Evolutionary conservation across 2,888 invertebrate species (phyloP), one percentile per base, ranked within the genome.

Genomic region (Amorpha juglandis): DNA sequence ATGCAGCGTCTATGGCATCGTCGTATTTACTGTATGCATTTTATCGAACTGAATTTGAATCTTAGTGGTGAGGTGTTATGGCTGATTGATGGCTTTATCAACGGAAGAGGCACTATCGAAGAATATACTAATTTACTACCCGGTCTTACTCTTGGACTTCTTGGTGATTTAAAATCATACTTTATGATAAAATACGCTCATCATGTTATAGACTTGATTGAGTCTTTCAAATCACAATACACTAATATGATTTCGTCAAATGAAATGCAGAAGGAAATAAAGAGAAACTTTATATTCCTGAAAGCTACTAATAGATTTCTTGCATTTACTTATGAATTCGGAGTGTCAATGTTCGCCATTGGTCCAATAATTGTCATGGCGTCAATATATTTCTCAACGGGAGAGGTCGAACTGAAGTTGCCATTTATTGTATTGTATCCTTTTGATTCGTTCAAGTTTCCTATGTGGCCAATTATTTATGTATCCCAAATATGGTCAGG

Each of bases 361-460:
- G 78, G 78, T 0, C 84, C 86, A 0, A 50, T 82, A 14, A 6
- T 77, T 9, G 63, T 81, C 8, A 73, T 72, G 52, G 70, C 66
- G 45, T 68, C 73, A 12, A 65, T 71, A 42, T 88, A 86, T 69
- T 72, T 68, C 7, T 67, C 68, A 16, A 76, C 80, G 0, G 80
- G 80, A 3, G 69, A 81, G 70, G 35, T 86, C 1, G 70, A 74
- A 58, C 70, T 86, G 9, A 68, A 73, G 42, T 66, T 80, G 16
- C 88, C 87, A 0, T 88, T 82, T 69, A 8, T 78, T 6, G 16
- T 81, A 16, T 77, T 75, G 69, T 88, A 85, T 77, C 88, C 88
- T 4, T 87, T 88, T 68, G 77, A 88, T 72, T 71, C 68, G 14
- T 75, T 68, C 2, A 72, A 79, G 68, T 69, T 79, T 33, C 67